Conservation (phyloP, 1,140 invertebrate species). For the Diachasma alloeum region DNA sequence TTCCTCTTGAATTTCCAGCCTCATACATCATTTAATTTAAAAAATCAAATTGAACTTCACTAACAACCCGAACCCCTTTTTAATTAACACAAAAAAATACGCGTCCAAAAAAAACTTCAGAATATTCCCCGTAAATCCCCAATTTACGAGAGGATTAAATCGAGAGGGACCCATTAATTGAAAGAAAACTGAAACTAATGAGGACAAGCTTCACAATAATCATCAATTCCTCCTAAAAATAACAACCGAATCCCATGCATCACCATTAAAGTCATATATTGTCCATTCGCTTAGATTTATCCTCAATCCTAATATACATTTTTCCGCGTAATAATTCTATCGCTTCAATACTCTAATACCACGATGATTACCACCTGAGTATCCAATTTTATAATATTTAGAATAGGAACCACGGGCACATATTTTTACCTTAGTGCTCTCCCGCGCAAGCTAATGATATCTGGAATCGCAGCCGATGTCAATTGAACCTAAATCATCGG, state of each 20-base stretch:
- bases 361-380: background rate
- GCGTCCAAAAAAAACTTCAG: background rate
- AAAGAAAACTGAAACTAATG: background rate
- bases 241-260: background rate
- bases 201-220: background rate
- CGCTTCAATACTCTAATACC: background rate
- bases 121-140: background rate
- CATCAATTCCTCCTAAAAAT: background rate
- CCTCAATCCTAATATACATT: background rate
- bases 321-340: background rate
- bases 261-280: background rate
- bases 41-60: background rate
- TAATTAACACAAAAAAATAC: background rate
- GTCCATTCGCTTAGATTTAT: background rate
- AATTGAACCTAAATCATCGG: constrained; percentile 22
- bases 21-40: background rate
- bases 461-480: constrained; percentile 14
- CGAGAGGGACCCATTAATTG: background rate
- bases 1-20: too few species aligned
- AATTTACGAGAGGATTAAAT: background rate
- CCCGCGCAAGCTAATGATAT: background rate
- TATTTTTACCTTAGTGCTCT: background rate
- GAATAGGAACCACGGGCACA: background rate
- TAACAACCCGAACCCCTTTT: background rate
- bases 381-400: background rate